A percentile compares a stretch with the other conserved stretches of the same genome.
phyloP scores from a whole-genome alignment of 2,888 invertebrate genomes.

The Lasioglossum vierecki region DNA sequence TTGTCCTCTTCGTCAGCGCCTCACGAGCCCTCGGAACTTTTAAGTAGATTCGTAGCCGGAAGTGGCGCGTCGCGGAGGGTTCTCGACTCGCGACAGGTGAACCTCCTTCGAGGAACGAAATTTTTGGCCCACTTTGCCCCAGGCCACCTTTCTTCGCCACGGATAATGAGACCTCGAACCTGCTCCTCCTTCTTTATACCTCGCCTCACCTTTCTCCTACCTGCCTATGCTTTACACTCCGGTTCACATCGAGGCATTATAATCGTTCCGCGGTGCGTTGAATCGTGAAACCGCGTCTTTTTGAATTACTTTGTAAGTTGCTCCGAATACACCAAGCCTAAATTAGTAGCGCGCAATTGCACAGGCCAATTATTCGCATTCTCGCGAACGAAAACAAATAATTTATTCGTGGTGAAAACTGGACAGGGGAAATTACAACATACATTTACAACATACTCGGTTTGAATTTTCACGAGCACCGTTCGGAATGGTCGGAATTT shows the following conservation, averaged over 20 bases:
- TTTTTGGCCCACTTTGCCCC: conserved; percentile 36
- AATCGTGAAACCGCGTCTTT: neutral
- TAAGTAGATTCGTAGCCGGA: conserved; percentile 48
- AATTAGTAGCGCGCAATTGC: neutral
- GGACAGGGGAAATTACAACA: neutral
- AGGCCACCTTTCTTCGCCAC: conserved; percentile 13
- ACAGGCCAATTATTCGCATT: neutral
- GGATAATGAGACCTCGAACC: conserved; percentile 32
- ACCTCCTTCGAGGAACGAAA: conserved; percentile 27
- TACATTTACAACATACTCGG: neutral
- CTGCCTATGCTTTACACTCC: neutral
- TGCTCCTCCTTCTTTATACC: conserved; percentile 10
- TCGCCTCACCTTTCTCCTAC: neutral
- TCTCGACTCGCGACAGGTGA: conserved; percentile 42
- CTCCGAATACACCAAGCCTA: neutral
- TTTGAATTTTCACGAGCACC: neutral
- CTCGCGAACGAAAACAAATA: neutral
- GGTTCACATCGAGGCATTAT: neutral
- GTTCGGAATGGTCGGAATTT: neutral
- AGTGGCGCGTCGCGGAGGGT: conserved; percentile 46
- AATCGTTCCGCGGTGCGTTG: neutral
- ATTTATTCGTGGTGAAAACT: neutral
- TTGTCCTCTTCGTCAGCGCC: conserved; percentile 30
- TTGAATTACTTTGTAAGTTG: too few species aligned
- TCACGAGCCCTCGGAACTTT: conserved; percentile 51